phyloP scores from a whole-genome alignment of 2,797 vertebrate species.

The Anniella stebbinsi region DNA sequence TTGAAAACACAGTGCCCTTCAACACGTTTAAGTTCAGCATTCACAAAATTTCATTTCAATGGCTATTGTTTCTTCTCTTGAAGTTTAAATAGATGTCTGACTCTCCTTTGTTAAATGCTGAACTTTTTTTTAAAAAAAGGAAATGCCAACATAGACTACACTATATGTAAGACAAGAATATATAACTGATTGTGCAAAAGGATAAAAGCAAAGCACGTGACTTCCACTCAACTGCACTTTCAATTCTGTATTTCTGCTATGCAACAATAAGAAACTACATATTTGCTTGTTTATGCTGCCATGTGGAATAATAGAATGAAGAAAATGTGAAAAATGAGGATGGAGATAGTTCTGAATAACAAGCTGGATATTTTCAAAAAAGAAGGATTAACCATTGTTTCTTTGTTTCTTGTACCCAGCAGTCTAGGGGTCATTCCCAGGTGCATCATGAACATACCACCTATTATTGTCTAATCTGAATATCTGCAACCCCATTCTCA shows the following conservation, averaged over 20 bases:
- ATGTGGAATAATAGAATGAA: neutral
- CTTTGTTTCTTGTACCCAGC: no score
- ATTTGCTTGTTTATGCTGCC: neutral
- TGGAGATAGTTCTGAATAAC: no score
- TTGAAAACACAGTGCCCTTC: neutral
- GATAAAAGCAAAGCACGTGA: neutral
- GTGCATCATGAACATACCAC: no score
- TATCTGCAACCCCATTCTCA: no score
- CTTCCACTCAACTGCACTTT: neutral
- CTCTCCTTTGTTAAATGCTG: conserved; percentile 15
- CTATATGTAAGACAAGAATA: neutral
- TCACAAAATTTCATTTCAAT: conserved; percentile 16
- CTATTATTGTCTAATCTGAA: no score
- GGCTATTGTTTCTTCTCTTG: conserved; percentile 37
- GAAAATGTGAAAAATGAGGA: no score
- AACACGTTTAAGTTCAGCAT: conserved; percentile 20
- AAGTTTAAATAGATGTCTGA: conserved; percentile 39
- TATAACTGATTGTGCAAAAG: conserved; percentile 25
- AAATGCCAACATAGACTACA: conserved; percentile 25
- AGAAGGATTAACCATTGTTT: no score
- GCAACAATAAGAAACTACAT: neutral
- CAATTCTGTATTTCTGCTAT: neutral
- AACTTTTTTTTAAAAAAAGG: neutral
- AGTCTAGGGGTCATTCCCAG: no score
- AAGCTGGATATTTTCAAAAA: no score